A percentile compares a stretch with the other conserved stretches of the same genome.
phyloP scores from a whole-genome alignment of 2,113 vertebrate species.

The Boulengeromyrus knoepffleri region DNA sequence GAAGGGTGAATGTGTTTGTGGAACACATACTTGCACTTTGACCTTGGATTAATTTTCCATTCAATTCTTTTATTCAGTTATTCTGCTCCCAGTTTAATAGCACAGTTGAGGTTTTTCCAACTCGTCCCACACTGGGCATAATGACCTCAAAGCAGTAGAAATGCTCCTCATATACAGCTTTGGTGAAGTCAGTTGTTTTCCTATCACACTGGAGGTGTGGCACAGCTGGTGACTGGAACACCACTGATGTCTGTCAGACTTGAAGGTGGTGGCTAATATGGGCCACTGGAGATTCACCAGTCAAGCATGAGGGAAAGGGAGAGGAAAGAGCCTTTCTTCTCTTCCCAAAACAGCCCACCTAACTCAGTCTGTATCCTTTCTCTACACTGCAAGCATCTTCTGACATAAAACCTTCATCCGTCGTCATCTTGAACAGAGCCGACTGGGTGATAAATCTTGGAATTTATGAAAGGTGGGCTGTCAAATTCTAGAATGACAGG shows the following conservation, averaged over 20 bases:
- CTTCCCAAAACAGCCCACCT: background rate
- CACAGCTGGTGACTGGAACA: background rate
- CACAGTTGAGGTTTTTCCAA: background rate
- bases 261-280: background rate
- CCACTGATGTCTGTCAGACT: background rate
- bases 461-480: background rate
- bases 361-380: background rate
- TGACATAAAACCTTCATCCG: background rate
- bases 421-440: background rate
- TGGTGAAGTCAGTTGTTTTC: background rate
- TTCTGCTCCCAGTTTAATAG: background rate
- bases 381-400: background rate
- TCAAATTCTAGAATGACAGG: background rate
- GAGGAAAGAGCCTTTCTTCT: background rate
- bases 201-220: background rate
- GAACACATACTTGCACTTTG: background rate
- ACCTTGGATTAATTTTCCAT: slow-evolving; percentile 1
- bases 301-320: background rate
- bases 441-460: background rate
- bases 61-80: slow-evolving; percentile 3
- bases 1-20: background rate
- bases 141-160: background rate
- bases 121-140: background rate
- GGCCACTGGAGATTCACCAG: background rate
- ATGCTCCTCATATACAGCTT: background rate